Evolutionary conservation across 2,888 invertebrate species (phyloP).

Genomic region (Drosophila ustulata): DNA sequence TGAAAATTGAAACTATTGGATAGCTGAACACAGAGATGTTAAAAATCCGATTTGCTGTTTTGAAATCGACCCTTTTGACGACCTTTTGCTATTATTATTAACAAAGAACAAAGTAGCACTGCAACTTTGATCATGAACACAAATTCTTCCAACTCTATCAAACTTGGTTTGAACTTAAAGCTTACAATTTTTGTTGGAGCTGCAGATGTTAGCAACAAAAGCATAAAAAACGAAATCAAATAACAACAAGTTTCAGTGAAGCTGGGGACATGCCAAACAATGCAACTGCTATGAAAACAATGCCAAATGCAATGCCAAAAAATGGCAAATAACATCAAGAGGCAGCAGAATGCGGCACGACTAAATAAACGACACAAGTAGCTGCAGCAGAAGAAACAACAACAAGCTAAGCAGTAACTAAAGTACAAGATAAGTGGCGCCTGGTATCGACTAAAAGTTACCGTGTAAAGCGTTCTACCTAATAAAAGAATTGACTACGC

Average conservation of each 20-base stretch:
- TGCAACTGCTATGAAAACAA: conserved; percentile 59
- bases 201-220: conserved; percentile 30
- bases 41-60: no score
- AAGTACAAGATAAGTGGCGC: background rate
- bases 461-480: background rate
- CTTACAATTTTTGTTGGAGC: conserved; percentile 36
- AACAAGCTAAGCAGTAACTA: conserved; percentile 15
- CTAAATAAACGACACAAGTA: conserved; percentile 43
- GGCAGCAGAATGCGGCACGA: conserved; percentile 50
- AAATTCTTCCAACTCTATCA: conserved; percentile 7
- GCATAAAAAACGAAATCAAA: conserved; percentile 4
- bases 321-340: conserved; percentile 60
- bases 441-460: background rate
- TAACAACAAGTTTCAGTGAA: conserved; percentile 32
- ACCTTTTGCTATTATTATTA: background rate
- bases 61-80: background rate
- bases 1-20: no score
- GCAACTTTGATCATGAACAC: conserved; percentile 46
- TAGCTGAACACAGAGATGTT: no score
- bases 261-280: conserved; percentile 53
- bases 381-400: conserved; percentile 21
- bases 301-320: conserved; percentile 64
- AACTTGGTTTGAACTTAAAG: conserved; percentile 26
- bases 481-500: no score
- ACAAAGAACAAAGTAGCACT: background rate